Conservation (phyloP, 2,888 invertebrate genomes). For the Platycheirus albimanus region DNA sequence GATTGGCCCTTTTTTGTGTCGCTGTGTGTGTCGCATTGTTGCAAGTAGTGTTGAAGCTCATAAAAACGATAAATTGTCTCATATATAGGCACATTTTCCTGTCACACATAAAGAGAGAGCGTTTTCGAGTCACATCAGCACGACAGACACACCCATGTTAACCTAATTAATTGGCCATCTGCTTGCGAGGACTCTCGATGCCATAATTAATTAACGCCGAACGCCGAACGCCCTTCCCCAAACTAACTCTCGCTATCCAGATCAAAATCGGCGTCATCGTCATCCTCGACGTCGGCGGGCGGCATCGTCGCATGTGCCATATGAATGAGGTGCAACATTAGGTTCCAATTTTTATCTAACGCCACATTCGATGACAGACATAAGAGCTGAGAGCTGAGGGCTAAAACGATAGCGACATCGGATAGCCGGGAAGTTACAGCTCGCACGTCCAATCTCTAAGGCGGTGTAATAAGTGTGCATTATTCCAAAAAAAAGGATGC, state of each 20-base stretch:
- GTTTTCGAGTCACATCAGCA: constrained; percentile 23
- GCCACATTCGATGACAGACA: constrained; percentile 67
- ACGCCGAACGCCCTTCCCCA: constrained; percentile 38
- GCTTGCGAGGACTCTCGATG: constrained; percentile 62
- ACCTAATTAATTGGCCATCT: constrained; percentile 74
- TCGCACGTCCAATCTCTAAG: constrained; percentile 35
- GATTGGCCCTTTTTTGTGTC: constrained; percentile 30
- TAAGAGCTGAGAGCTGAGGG: constrained; percentile 50
- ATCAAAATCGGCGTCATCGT: constrained; percentile 16
- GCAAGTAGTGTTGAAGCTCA: constrained; percentile 43
- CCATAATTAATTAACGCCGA: constrained; percentile 65
- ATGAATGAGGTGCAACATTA: constrained; percentile 60
- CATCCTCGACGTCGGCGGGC: neutral
- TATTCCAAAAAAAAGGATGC: constrained; percentile 33
- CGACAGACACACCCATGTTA: constrained; percentile 69
- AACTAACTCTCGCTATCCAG: constrained; percentile 24
- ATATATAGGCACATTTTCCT: constrained; percentile 46
- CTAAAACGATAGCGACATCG: constrained; percentile 53
- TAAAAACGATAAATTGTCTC: constrained; percentile 62
- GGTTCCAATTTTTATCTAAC: constrained; percentile 69
- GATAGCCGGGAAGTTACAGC: constrained; percentile 21
- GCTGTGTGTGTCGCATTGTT: constrained; percentile 31
- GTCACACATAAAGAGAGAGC: constrained; percentile 17
- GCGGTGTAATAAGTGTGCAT: constrained; percentile 64
- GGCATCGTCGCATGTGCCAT: constrained; percentile 41